Evolutionary conservation across 1,140 invertebrate genomes (phyloP).

Genomic region (fruit fly (Drosophila melanogaster)): DNA sequence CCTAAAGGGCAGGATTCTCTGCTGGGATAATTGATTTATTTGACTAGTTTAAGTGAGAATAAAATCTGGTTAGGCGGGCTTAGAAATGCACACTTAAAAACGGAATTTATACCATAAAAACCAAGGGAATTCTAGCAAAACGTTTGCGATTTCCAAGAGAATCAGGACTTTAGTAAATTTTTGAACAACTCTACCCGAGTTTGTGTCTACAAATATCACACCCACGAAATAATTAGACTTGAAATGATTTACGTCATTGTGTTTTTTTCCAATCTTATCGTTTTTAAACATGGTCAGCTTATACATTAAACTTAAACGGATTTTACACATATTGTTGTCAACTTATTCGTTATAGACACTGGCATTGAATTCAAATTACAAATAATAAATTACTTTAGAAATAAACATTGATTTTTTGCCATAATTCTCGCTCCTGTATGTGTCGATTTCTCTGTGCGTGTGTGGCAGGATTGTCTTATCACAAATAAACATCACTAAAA

Average conservation of each 20-base stretch:
- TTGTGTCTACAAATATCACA: background rate
- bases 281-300: conserved; percentile 60
- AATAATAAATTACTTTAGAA: conserved; percentile 43
- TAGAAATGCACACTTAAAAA: background rate
- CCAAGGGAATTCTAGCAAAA: background rate
- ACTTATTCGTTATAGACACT: conserved; percentile 57
- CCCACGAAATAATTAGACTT: background rate
- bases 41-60: conserved; percentile 9
- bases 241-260: background rate
- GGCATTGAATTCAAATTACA: conserved; percentile 72
- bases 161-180: no score
- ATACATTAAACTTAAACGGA: conserved; percentile 33
- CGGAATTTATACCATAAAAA: background rate
- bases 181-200: no score
- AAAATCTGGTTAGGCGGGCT: background rate
- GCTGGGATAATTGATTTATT: conserved; percentile 40
- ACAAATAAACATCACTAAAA: conserved; percentile 73
- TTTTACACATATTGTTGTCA: conserved; percentile 40
- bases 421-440: conserved; percentile 10
- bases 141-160: no score
- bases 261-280: conserved; percentile 12
- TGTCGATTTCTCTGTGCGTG: conserved; percentile 13
- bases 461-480: conserved; percentile 70
- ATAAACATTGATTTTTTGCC: conserved; percentile 22
- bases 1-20: background rate